A percentile compares a stretch with the other conserved stretches of the same genome.
Conservation (phyloP, 1,140 invertebrate species). For the Caerostris extrusa region DNA sequence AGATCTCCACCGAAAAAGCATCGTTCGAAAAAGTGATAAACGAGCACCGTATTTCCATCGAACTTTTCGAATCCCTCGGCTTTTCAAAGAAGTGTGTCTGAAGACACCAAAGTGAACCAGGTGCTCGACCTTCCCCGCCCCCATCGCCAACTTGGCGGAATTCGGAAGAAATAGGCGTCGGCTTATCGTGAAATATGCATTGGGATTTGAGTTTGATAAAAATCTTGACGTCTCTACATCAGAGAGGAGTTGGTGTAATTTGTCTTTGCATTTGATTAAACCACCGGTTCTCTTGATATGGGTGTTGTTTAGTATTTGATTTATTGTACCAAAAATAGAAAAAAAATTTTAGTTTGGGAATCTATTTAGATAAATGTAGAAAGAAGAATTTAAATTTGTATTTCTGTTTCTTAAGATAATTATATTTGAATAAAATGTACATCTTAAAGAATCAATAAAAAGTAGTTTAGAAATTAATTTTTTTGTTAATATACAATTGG, state of each 20-base stretch:
- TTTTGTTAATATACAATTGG: too few relatives aligned
- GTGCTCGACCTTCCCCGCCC: neutral
- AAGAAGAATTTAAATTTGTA: too few relatives aligned
- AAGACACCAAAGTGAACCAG: neutral
- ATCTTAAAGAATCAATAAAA: too few relatives aligned
- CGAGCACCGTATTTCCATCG: conserved; percentile 13
- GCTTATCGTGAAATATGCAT: conserved; percentile 37
- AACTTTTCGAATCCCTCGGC: conserved; percentile 26
- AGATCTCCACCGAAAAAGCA: neutral
- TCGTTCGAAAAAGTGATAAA: conserved; percentile 9
- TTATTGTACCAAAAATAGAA: too few relatives aligned
- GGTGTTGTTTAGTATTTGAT: too few relatives aligned
- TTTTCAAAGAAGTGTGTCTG: conserved; percentile 22
- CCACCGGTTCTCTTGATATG: too few relatives aligned
- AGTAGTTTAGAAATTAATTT: too few relatives aligned
- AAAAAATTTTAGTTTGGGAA: too few relatives aligned
- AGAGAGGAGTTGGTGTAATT: neutral
- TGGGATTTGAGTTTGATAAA: neutral
- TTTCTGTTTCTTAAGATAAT: too few relatives aligned
- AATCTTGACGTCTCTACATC: neutral
- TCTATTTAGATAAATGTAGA: too few relatives aligned
- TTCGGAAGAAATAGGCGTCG: neutral
- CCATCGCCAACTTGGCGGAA: neutral
- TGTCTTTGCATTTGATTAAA: neutral
- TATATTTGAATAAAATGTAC: too few relatives aligned